Evolutionary conservation across 1,140 invertebrate species (phyloP), one percentile per base, ranked within the genome.

Genomic region (Musca vetustissima): DNA sequence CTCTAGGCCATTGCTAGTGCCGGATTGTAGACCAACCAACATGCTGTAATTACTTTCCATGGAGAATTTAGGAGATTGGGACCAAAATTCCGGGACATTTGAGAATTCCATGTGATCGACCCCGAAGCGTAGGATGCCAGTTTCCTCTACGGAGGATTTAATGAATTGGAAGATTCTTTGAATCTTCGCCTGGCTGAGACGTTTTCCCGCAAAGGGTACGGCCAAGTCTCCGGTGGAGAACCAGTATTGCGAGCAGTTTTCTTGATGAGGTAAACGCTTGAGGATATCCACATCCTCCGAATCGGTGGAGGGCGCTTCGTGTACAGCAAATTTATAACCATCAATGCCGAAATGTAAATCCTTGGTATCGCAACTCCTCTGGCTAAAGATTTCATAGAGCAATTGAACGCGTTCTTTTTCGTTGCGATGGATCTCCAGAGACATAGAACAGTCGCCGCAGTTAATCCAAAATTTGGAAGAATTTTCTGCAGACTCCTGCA

Each of bases 31-130:
- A 8, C 79, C 79, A 19, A 80, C 76, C 55, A 81, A 64, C 73
- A 80, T 79, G 73, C 78, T 78, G 73, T 80, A 80, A 69, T 68
- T 77, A 49, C 78, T 80, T 59, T 80, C 78, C 17, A 80, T 78
- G 32, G 79, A 81, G 53, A 76, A 79, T 67, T 76, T 81, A n/a
- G 74, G 71, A 21, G 71, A 61, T 1, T 66, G 72, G 15, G 66
- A 55, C 71, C 72, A 75, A 32, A 75, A 78, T 61, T 81, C 79
- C 0, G 75, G 77, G 6, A 71, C 64, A 43, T 69, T 71, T 67
- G 77, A 78, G 11, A 81, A 81, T 24, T 81, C 78, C 32, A 76
- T 67, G 22, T 76, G 48, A 64, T 80, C 78, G 17, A 80, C 76
- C 17, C 78, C 78, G 32, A 81, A 81, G 2, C 75, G 73, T 36